Percentiles rank a stretch among this genome's conserved stretches.
These are phyloP conservation scores for Lepidostoma basale DNA, from an alignment of 1,140 invertebrate genomes.

Conservation along the genomic window DNA sequence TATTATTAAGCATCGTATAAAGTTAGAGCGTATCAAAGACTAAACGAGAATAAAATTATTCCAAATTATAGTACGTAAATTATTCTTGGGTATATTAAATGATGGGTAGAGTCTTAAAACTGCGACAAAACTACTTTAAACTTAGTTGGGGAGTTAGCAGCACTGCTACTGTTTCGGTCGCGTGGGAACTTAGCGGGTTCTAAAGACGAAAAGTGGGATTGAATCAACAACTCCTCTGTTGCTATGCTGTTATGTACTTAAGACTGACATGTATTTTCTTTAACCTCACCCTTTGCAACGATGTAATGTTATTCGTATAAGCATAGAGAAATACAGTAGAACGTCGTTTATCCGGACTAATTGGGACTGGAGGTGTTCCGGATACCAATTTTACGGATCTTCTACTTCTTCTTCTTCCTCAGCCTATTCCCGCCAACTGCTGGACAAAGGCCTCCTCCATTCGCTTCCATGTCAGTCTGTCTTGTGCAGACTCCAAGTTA, in stretches of 20 bases:
- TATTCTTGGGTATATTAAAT: neutral
- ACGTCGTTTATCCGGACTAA: no score
- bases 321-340: neutral
- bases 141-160: constrained; percentile 30
- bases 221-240: neutral
- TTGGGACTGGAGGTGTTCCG: no score
- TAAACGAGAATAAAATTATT: no score
- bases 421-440: no score
- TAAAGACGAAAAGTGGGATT: constrained; percentile 10
- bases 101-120: neutral
- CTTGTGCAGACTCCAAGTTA: no score
- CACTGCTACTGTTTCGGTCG: constrained; percentile 23
- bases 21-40: no score
- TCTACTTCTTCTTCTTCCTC: no score
- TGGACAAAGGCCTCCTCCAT: no score
- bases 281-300: neutral
- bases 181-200: constrained; percentile 31
- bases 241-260: neutral
- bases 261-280: neutral
- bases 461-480: no score
- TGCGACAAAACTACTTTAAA: constrained; percentile 17
- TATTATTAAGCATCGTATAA: no score
- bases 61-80: neutral
- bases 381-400: no score
- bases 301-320: neutral